These are phyloP conservation scores for Acrocyrtus sp. DNA, from an alignment of 2,888 invertebrate species.

Conservation along the genomic window DNA sequence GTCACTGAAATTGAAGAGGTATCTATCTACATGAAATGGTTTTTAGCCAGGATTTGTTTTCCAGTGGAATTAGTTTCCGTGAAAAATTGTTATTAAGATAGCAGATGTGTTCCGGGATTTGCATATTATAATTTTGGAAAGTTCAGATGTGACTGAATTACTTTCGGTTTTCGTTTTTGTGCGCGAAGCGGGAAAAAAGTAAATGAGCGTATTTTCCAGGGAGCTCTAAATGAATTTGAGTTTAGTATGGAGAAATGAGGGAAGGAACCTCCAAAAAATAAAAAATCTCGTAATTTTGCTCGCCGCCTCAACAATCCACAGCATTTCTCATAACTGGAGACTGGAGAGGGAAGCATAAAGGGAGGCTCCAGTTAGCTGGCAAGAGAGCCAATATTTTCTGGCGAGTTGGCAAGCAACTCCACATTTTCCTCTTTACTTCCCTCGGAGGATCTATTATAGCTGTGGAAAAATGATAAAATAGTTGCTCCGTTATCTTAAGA, in stretches of 20 bases:
- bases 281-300: too few relatives aligned
- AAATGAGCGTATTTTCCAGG: background rate
- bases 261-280: background rate
- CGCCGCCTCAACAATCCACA: too few relatives aligned
- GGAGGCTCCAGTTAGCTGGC: background rate
- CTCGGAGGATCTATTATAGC: too few relatives aligned
- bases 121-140: slow-evolving; percentile 16
- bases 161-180: background rate
- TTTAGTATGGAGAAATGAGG: too few relatives aligned
- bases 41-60: background rate
- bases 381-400: background rate
- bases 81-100: background rate
- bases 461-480: too few relatives aligned
- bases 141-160: too few relatives aligned
- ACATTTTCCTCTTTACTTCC: too few relatives aligned
- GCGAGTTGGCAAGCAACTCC: too few relatives aligned
- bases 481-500: too few relatives aligned
- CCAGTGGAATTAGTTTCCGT: background rate
- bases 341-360: too few relatives aligned
- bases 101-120: slow-evolving; percentile 2
- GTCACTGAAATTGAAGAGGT: background rate
- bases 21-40: background rate
- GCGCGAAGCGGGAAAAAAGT: background rate
- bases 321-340: too few relatives aligned
- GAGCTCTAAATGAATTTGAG: background rate